These are phyloP conservation scores for Galaxias olidus DNA, from an alignment of 2,797 vertebrate genomes.

Conservation along the genomic window DNA sequence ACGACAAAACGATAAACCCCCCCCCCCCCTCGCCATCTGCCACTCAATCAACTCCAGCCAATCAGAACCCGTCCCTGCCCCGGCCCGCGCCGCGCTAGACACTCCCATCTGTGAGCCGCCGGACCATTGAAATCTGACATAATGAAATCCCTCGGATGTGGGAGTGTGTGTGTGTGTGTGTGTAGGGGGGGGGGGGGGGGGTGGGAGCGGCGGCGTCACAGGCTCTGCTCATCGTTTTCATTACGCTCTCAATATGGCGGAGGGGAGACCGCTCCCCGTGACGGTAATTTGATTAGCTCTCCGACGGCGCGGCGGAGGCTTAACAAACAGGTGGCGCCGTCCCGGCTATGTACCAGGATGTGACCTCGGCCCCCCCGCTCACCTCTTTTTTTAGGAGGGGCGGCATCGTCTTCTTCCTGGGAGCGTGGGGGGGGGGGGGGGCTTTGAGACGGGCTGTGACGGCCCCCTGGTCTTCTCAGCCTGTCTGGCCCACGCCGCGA, in stretches of 20 bases:
- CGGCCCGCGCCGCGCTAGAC: constrained; percentile 72
- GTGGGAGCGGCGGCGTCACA: constrained; percentile 61
- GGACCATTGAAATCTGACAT: constrained; percentile 31
- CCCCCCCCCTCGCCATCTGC: constrained; percentile 60
- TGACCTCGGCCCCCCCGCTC: too few species aligned
- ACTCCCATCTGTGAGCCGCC: constrained; percentile 22
- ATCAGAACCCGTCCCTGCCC: constrained; percentile 62
- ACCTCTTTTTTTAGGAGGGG: too few species aligned
- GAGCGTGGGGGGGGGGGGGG: too few species aligned
- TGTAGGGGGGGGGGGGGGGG: too few species aligned
- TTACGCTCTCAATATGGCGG: constrained; percentile 20
- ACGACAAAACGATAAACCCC: constrained; percentile 64
- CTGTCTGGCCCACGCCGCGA: too few species aligned
- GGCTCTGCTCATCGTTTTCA: constrained; percentile 52
- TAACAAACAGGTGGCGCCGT: constrained; percentile 1
- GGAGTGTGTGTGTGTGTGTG: too few species aligned
- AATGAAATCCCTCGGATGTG: constrained; percentile 55
- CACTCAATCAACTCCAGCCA: constrained; percentile 65
- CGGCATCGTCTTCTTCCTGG: too few species aligned
- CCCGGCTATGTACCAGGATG: not conserved
- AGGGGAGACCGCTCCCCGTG: not conserved
- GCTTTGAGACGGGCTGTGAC: too few species aligned
- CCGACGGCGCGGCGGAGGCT: not conserved
- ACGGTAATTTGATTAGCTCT: constrained; percentile 31
- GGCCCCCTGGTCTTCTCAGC: too few species aligned